Conservation (phyloP, 2,113 vertebrate genomes). For the Microtus montanus region DNA sequence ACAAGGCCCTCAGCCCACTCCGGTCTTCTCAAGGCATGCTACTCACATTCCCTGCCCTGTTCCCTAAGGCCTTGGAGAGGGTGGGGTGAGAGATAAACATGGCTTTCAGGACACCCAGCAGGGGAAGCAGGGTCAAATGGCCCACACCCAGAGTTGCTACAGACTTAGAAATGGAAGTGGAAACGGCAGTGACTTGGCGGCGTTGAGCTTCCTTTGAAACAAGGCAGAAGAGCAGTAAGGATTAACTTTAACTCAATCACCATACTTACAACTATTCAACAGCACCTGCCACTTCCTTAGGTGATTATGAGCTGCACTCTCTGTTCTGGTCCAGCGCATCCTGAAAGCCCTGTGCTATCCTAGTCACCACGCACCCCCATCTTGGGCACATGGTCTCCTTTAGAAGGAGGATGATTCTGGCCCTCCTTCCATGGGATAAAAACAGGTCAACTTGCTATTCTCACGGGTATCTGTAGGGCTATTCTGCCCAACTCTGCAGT, state of each 20-base stretch:
- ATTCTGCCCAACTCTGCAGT: background rate
- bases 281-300: constrained; percentile 29
- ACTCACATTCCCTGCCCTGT: constrained; percentile 89
- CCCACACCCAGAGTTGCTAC: constrained; percentile 66
- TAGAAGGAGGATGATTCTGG: background rate
- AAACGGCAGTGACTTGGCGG: background rate
- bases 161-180: background rate
- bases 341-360: background rate
- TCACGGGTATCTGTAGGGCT: background rate
- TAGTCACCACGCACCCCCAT: background rate
- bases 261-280: background rate
- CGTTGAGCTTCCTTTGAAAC: constrained; percentile 27
- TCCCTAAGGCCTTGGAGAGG: constrained; percentile 81
- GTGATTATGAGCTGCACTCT: background rate
- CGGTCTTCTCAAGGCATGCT: constrained; percentile 89
- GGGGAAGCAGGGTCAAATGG: background rate
- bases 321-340: background rate
- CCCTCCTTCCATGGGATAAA: background rate
- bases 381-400: background rate
- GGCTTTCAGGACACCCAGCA: constrained; percentile 78
- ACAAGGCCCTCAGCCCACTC: constrained; percentile 87
- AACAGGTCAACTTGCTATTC: background rate
- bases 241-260: background rate
- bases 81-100: constrained; percentile 80
- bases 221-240: background rate